These are phyloP conservation scores for Ispidina picta DNA, from an alignment of 2,797 vertebrate species.

Conservation along the genomic window DNA sequence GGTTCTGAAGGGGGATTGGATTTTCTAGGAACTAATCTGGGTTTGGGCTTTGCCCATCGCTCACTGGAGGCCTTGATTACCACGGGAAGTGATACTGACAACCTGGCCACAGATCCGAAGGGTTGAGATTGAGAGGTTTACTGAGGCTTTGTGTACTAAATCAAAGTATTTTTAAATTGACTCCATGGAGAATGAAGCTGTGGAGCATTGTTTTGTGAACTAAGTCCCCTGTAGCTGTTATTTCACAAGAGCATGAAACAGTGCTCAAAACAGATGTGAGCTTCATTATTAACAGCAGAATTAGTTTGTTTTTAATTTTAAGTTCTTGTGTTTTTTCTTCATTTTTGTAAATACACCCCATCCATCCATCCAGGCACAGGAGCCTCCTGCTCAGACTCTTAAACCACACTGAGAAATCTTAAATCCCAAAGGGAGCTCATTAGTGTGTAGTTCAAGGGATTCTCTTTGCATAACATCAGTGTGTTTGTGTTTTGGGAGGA, in stretches of 20 bases:
- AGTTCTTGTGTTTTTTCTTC: background rate
- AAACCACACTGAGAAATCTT: background rate
- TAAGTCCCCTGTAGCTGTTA: constrained; percentile 34
- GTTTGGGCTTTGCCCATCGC: background rate
- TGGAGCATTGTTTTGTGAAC: constrained; percentile 26
- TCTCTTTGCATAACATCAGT: background rate
- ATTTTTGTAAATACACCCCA: background rate
- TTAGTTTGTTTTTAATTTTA: constrained; percentile 41
- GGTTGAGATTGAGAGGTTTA: background rate
- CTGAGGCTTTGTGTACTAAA: background rate
- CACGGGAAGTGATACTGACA: background rate
- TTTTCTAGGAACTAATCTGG: background rate
- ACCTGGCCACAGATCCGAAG: background rate
- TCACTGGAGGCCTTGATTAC: background rate
- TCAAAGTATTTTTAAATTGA: background rate
- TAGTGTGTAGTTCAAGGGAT: background rate
- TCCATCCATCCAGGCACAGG: background rate
- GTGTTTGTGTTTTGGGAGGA: background rate
- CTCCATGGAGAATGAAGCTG: background rate
- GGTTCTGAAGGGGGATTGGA: background rate
- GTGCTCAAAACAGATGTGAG: constrained; percentile 32
- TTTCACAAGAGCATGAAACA: constrained; percentile 27
- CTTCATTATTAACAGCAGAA: background rate
- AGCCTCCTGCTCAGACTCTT: background rate
- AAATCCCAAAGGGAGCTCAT: background rate